Base-by-base conservation (phyloP, 2,113 vertebrate species). In the pig (Sus scrofa) region DNA sequence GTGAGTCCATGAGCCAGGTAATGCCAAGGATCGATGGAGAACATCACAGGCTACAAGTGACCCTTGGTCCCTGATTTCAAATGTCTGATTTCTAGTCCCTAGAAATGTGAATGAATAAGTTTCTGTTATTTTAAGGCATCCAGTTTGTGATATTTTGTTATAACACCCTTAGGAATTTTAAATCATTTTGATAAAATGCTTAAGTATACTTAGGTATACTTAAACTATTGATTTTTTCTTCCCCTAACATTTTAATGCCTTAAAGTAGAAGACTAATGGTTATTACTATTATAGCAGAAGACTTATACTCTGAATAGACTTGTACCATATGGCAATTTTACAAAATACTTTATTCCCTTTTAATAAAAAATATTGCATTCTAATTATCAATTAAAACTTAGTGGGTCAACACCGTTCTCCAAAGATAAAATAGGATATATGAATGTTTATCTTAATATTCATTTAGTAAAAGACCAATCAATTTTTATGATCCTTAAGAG, bases 391-490 rank as follows among this genome's bases (percentile, higher is more conserved):
- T 94, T 87, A 79, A 96, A 54, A 94, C 67, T 79, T 6, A 89
- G 19, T 84, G 0, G 0, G 44, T 96, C 34, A 93, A 82, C 34
- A 95, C 24, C 97, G 82, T 70, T 1, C 91, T 67, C 60, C 11
- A 81, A 81, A 96, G 62, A 93, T 34, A 67, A 95, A 50, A 96
- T 89, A 37, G 2, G 37, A 86, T 82, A 60, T 56, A n/a, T 86
- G 62, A 95, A 91, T 54, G 30, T 92, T 96, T 95, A 13, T 86
- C 32, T 78, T 95, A 95, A 39, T 95, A 91, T 39, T 14, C 54
- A 34, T 87, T 98, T 96, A 96, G 87, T 98, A 65, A 97, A 96
- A 97, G 54, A 67, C 8, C 63, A 30, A n/a, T 89, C 70, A 0
- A 83, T 91, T 95, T 94, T 96, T 91, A 90, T 77, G 34, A 96